These are phyloP conservation scores for Bombus superbus DNA, from an alignment of 1,140 invertebrate species.

Conservation along the genomic window DNA sequence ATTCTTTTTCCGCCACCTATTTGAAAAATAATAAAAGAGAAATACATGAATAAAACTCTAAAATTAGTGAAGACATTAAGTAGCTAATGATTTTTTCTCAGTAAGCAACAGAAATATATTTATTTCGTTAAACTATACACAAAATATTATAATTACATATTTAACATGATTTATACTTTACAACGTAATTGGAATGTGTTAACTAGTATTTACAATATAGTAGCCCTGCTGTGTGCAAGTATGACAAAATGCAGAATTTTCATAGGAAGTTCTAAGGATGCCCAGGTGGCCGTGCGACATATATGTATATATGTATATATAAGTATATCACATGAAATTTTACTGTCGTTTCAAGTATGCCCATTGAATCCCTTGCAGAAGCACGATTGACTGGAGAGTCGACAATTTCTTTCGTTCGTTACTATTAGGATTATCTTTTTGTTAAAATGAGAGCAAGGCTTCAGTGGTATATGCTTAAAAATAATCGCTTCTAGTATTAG, in stretches of 20 bases:
- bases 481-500: constrained; percentile 81
- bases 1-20: constrained; percentile 77
- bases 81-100: constrained; percentile 78
- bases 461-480: constrained; percentile 82
- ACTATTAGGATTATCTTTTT: constrained; percentile 50
- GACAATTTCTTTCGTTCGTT: constrained; percentile 56
- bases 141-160: constrained; percentile 83
- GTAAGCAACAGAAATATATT: constrained; percentile 82
- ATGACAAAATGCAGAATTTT: constrained; percentile 76
- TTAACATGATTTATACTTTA: constrained; percentile 81
- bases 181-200: constrained; percentile 82
- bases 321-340: constrained; percentile 78
- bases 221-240: constrained; percentile 82
- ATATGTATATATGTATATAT: constrained; percentile 63
- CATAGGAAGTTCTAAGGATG: constrained; percentile 76
- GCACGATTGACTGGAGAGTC: constrained; percentile 74
- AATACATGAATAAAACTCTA: constrained; percentile 70
- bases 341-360: constrained; percentile 80
- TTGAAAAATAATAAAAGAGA: constrained; percentile 67
- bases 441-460: constrained; percentile 81
- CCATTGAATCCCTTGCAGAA: constrained; percentile 81
- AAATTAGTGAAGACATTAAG: constrained; percentile 79
- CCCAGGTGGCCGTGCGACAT: constrained; percentile 71
- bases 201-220: constrained; percentile 82
- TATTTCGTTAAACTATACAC: constrained; percentile 82